Conservation (phyloP, 2,113 vertebrate genomes). For the Podiceps cristatus region DNA sequence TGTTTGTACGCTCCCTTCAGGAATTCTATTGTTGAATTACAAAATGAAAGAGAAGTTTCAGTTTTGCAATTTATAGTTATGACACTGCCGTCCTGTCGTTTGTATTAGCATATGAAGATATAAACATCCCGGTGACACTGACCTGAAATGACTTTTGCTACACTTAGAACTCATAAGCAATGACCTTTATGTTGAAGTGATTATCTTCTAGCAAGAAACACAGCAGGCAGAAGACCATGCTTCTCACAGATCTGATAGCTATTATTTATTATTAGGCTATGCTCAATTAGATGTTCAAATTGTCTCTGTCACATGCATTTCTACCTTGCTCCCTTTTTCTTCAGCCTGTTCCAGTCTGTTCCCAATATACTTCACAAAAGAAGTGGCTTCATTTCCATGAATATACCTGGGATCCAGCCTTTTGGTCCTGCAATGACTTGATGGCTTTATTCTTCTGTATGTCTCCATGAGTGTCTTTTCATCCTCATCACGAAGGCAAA, state of each 20-base stretch:
- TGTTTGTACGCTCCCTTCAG: too few species aligned
- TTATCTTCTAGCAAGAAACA: background rate
- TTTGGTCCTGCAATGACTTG: background rate
- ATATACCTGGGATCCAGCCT: background rate
- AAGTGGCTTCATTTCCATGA: background rate
- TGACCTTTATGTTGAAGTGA: background rate
- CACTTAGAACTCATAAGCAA: background rate
- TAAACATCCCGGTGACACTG: background rate
- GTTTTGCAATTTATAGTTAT: background rate
- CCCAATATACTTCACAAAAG: background rate
- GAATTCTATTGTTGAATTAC: background rate
- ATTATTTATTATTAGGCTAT: background rate
- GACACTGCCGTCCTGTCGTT: rapidly evolving
- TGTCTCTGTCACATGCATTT: background rate
- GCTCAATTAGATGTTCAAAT: background rate
- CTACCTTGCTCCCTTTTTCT: background rate
- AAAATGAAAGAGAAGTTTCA: background rate
- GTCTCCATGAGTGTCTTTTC: rapidly evolving
- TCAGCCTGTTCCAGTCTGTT: background rate
- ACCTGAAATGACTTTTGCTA: background rate
- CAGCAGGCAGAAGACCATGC: background rate
- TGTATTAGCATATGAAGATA: background rate
- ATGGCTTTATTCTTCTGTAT: background rate
- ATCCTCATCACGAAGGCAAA: background rate
- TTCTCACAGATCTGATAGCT: background rate